Evolutionary conservation across 2,888 invertebrate genomes (phyloP).

Genomic region (Rotaria sp.): DNA sequence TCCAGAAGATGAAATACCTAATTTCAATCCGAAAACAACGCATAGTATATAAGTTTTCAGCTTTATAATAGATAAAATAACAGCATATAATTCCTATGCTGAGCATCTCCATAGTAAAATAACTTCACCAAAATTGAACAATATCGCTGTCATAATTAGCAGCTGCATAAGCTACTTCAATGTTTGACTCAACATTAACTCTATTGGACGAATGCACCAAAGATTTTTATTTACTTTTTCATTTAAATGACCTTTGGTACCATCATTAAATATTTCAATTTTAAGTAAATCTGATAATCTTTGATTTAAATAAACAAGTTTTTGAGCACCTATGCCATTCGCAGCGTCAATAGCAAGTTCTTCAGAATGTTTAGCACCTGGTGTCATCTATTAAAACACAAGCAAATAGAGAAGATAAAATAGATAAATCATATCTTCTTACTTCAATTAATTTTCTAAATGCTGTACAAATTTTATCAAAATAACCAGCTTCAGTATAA

Average conservation of each 20-base stretch:
- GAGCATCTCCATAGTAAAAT: no score
- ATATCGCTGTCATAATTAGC: no score
- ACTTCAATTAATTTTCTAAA: constrained; percentile 35
- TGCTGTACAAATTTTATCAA: constrained; percentile 35
- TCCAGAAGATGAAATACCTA: no score
- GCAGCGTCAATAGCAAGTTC: constrained; percentile 73
- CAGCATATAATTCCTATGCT: no score
- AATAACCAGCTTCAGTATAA: constrained; percentile 70
- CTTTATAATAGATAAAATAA: no score
- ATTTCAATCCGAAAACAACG: no score
- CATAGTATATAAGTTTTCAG: no score
- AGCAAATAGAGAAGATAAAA: no score
- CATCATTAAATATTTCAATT: constrained; percentile 68
- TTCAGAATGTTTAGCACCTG: constrained; percentile 40
- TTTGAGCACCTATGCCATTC: constrained; percentile 88
- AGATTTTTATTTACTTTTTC: background rate
- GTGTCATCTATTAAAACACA: background rate
- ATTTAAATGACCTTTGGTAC: constrained; percentile 47
- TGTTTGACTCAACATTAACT: no score
- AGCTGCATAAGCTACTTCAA: no score
- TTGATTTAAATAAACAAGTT: constrained; percentile 59
- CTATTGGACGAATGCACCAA: no score
- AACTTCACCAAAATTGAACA: no score
- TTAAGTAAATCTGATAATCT: constrained; percentile 61
- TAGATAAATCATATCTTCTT: background rate